Evolutionary conservation across 2,888 invertebrate species (phyloP), one percentile per base, ranked within the genome.

Genomic region (Caenorhabditis plicata): DNA sequence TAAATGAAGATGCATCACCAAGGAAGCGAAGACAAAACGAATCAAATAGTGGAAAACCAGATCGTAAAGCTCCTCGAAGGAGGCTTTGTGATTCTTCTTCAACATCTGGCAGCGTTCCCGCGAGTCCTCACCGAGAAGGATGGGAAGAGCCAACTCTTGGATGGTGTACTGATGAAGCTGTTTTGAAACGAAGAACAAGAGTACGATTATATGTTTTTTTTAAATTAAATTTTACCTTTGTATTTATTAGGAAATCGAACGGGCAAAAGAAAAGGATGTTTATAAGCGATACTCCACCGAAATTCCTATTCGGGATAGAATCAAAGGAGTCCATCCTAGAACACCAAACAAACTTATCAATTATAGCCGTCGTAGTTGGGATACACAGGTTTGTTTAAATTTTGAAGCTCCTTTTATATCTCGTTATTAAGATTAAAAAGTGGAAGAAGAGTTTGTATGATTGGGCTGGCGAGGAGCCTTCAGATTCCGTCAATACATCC

Each of bases 361-460:
- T 83, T 92, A 90, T 82, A 92, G 92, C 73, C 87, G 95, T 35
- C 86, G 95, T 68, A 92, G 90, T 11, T 96, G 92, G 89, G 95
- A 96, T 82, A 88, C 88, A 25, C 86, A 92, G 61, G 71, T 77
- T 8, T 17, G 41, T 26, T 3, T 22, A 0, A 20, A 11, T 22
- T 9, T 7, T 0, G 13, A n/a, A 22, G 1, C 15, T 32, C 15
- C n/a, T 4, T 17, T 13, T 17, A 15, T n/a, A 45, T 19, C 13
- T 23, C 13, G 33, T 13, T 27, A 43, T 68, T 11, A 39, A 71
- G 67, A 48, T 72, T 8, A 62, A 64, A 25, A 57, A 56, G 17
- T 78, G 78, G 78, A 78, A 78, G 54, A 58, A 68, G 20, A 57
- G 66, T 8, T 58, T 78, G 22, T 78, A 78, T 58, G 65, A 57